Evolutionary conservation across 2,113 vertebrate species (phyloP), one percentile per base, ranked within the genome.

Genomic region (Aptenodytes forsteri): DNA sequence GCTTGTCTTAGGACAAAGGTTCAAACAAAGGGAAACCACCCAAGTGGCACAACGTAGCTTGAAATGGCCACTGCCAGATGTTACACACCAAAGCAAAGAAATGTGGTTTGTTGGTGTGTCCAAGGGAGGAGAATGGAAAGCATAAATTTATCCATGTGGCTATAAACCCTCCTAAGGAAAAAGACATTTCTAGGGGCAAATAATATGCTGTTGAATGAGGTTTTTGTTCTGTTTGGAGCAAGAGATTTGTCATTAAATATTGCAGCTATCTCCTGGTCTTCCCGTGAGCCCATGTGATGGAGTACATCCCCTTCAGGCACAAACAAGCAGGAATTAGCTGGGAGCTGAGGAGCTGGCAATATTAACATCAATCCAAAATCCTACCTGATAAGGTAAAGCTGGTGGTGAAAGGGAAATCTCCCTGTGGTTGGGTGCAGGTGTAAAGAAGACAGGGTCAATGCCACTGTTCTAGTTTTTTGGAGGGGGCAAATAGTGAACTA

Each of bases 211-310:
- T 10, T 59, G 34, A 52, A 42, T 18, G 11, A 58, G 22, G 1
- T 19, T 34, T 50, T 58, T n/a, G 5, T 67, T 58, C 14, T 38
- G 16, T 76, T 40, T 38, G 38, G 56, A 65, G 40, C 17, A 23
- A 36, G 34, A 64, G 17, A 32, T 23, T 30, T 70, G 38, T 44
- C 10, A 12, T 23, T 27, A 71, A 55, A 46, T 50, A 9, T 5
- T 19, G n/a, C 8, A 32, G 40, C 19, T 56, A 13, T 23, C 44
- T 59, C 26, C n/a, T 38, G 23, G 32, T 40, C 27, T 25, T 55
- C 22, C 9, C 3, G 3, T 52, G 47, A 81, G 16, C 22, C 40
- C 0, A 0, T 0, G 9, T 32, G 29, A 19, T 21, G 64, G 58
- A 46, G 36, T 9, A 29, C 3, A 1, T 40, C 26, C 19, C 47